Percentiles rank a stretch among this genome's conserved stretches.
phyloP scores from a whole-genome alignment of 1,140 invertebrate genomes.

The Meloidogyne exigua region DNA sequence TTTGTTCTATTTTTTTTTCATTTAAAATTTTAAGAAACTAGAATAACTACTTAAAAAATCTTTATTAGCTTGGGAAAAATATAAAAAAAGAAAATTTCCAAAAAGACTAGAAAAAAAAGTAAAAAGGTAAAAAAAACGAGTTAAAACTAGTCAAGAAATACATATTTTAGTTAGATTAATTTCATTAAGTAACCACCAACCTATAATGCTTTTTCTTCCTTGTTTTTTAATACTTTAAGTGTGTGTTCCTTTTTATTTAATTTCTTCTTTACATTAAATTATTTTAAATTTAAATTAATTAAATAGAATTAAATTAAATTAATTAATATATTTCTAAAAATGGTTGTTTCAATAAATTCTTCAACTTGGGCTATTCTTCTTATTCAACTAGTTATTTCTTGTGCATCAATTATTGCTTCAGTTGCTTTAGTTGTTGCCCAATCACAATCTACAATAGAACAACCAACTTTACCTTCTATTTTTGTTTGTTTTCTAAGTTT shows the following conservation, averaged over 20 bases:
- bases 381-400: constrained; percentile 36
- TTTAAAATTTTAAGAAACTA: no score
- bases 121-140: not conserved
- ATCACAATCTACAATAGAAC: constrained; percentile 26
- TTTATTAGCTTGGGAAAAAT: not conserved
- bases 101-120: not conserved
- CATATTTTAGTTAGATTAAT: not conserved
- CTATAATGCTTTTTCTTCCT: not conserved
- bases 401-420: constrained; percentile 32
- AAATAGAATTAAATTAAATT: no score
- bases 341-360: constrained; percentile 34
- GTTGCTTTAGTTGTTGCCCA: constrained; percentile 40
- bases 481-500: constrained; percentile 16
- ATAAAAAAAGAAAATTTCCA: not conserved
- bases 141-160: not conserved
- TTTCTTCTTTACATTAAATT: no score
- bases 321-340: constrained; percentile 4
- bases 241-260: not conserved
- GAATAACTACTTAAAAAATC: not conserved
- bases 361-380: constrained; percentile 37
- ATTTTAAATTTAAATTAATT: no score
- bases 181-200: not conserved
- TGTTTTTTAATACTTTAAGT: not conserved
- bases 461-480: constrained; percentile 25
- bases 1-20: not conserved